Evolutionary conservation across 2,113 vertebrate genomes (phyloP), one percentile per base, ranked within the genome.

Genomic region (Crotophaga sulcirostris): DNA sequence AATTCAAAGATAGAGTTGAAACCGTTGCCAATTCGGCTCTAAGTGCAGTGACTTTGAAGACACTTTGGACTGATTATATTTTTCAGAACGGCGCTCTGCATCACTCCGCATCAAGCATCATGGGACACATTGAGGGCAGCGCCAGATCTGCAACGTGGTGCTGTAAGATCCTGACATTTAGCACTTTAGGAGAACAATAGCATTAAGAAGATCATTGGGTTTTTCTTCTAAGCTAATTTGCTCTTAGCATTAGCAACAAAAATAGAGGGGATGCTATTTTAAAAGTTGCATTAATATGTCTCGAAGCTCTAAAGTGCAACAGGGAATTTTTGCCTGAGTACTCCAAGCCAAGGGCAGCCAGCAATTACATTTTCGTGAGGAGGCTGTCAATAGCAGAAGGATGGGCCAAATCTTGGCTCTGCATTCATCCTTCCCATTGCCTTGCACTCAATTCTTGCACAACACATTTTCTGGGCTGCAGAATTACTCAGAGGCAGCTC

Each of bases 181-280:
- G 91, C 89, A 93, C 93, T 95, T 88, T 5, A 63, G 84, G 67
- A 84, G 55, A 91, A 93, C 92, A 96, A 96, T 13, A 74, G 78
- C 91, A 91, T 94, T 94, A 90, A 87, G 45, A 34, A 87, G 25
- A 91, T 90, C 20, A 10, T 16, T 91, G 66, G 60, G 34, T 51
- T 90, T 92, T 89, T 88, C 73, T 75, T 67, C 79, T 77, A 38
- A 91, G 84, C 47, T 85, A 83, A 91, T 84, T 90, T 91, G 72
- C 88, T 95, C 82, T 72, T 74, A 90, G 83, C 79, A 84, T 88
- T 95, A 88, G 85, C 85, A 88, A 86, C 72, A 80, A 93, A 97
- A 92, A 88, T 92, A 94, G 87, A 89, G 72, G 63, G 47, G 87
- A 90, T 93, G 79, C 93, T 96, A 90, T 96, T 96, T 97, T 86